Evolutionary conservation across 2,113 vertebrate genomes (phyloP).

Genomic region (Nettapus auritus): DNA sequence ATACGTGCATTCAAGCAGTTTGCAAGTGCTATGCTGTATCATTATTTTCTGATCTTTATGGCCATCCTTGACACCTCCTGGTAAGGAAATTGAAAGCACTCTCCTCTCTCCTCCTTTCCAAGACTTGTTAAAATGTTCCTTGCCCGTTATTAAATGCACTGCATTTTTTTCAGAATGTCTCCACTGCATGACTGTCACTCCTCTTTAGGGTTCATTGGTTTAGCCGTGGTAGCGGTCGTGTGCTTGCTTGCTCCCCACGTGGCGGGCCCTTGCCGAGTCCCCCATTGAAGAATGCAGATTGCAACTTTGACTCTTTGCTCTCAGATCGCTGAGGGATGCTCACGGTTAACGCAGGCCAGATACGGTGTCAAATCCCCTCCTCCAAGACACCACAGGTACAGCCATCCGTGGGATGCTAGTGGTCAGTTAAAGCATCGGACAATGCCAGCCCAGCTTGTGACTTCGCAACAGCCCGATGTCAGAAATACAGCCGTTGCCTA

Average conservation of each 20-base stretch:
- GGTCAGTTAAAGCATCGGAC: conserved; percentile 70
- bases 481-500: conserved; percentile 24
- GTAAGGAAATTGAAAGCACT: conserved; percentile 68
- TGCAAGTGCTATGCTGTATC: conserved; percentile 87
- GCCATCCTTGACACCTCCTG: conserved; percentile 71
- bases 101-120: conserved; percentile 41
- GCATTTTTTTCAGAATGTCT: conserved; percentile 41
- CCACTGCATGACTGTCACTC: conserved; percentile 24
- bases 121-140: conserved; percentile 52
- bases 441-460: conserved; percentile 10
- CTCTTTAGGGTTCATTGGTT: conserved; percentile 60
- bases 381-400: conserved; percentile 18
- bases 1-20: conserved; percentile 88
- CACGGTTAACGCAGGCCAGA: conserved; percentile 53
- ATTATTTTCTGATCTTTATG: conserved; percentile 75
- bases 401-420: conserved; percentile 48
- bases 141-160: not conserved
- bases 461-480: not conserved
- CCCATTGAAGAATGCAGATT: conserved; percentile 48
- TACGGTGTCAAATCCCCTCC: conserved; percentile 31
- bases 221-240: not conserved
- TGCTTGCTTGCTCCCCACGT: not conserved
- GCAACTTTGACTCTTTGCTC: conserved; percentile 44
- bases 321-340: conserved; percentile 37
- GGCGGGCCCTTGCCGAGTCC: conserved; percentile 20